A percentile compares a stretch with the other conserved stretches of the same genome.
Conservation (phyloP, 2,113 vertebrate species). For the Azemiops feae region DNA sequence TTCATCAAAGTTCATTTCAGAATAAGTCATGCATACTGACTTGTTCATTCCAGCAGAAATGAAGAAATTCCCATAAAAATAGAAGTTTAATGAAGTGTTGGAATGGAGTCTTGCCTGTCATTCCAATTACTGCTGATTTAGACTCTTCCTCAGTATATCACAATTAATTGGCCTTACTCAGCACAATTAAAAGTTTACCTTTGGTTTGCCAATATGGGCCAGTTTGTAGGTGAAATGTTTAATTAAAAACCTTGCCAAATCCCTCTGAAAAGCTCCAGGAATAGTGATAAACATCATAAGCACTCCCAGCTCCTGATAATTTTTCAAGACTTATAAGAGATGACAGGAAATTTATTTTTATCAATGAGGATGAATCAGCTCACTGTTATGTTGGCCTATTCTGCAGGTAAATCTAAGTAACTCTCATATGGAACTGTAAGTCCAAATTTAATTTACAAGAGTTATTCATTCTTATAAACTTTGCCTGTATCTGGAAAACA, state of each 20-base stretch:
- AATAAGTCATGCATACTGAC: conserved; percentile 76
- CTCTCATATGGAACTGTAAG: conserved; percentile 27
- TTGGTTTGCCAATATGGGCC: conserved; percentile 45
- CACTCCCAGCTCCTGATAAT: conserved; percentile 4
- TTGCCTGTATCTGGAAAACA: not conserved
- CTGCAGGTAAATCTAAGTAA: not conserved
- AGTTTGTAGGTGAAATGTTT: conserved; percentile 35
- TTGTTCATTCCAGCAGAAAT: conserved; percentile 79
- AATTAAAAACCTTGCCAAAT: conserved; percentile 39
- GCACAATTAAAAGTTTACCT: conserved; percentile 68
- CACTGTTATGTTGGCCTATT: not conserved
- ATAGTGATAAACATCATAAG: not conserved
- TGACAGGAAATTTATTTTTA: conserved; percentile 47
- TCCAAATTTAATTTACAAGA: not conserved
- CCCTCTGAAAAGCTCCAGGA: conserved; percentile 37
- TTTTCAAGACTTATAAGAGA: conserved; percentile 46
- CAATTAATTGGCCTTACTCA: conserved; percentile 70
- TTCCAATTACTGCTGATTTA: conserved; percentile 71
- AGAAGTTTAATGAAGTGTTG: conserved; percentile 80
- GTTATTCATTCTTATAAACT: not conserved
- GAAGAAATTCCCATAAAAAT: conserved; percentile 80
- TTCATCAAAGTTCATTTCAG: conserved; percentile 80
- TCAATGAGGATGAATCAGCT: conserved; percentile 16
- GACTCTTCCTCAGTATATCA: conserved; percentile 56
- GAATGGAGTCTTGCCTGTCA: conserved; percentile 70